A percentile compares a stretch with the other conserved stretches of the same genome.
These are phyloP conservation scores for Agrilus mali DNA, from an alignment of 2,888 invertebrate genomes.

Conservation along the genomic window DNA sequence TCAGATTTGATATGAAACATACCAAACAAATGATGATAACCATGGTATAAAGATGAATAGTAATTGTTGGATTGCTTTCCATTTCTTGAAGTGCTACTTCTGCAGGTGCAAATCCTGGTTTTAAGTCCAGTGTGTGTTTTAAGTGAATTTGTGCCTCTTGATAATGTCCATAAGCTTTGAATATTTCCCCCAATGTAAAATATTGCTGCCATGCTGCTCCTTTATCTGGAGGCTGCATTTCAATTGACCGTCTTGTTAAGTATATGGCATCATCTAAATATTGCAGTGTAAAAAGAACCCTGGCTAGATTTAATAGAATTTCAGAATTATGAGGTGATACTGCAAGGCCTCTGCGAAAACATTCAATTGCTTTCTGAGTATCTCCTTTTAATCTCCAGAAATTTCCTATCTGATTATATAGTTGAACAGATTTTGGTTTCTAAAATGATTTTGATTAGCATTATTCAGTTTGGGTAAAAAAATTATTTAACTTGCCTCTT, in stretches of 20 bases:
- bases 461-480: not conserved
- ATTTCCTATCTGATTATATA: conserved; percentile 85
- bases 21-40: conserved; percentile 81
- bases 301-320: conserved; percentile 69
- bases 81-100: conserved; percentile 67
- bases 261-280: conserved; percentile 85
- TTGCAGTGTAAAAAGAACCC: conserved; percentile 73
- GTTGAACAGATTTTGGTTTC: conserved; percentile 71
- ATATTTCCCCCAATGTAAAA: conserved; percentile 82
- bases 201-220: conserved; percentile 79
- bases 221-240: conserved; percentile 72
- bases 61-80: conserved; percentile 66
- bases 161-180: conserved; percentile 82
- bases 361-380: conserved; percentile 76
- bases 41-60: conserved; percentile 74
- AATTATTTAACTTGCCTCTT: conserved; percentile 39
- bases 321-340: conserved; percentile 81
- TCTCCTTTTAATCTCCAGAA: conserved; percentile 86
- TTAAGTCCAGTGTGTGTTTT: conserved; percentile 67
- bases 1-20: conserved; percentile 21
- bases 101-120: conserved; percentile 78
- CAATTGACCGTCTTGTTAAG: conserved; percentile 70
- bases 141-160: conserved; percentile 77
- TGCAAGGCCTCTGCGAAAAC: conserved; percentile 73
- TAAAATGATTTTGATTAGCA: conserved; percentile 20